Conservation (phyloP, 2,797 vertebrate species). For the Pogonophryne albipinna region DNA sequence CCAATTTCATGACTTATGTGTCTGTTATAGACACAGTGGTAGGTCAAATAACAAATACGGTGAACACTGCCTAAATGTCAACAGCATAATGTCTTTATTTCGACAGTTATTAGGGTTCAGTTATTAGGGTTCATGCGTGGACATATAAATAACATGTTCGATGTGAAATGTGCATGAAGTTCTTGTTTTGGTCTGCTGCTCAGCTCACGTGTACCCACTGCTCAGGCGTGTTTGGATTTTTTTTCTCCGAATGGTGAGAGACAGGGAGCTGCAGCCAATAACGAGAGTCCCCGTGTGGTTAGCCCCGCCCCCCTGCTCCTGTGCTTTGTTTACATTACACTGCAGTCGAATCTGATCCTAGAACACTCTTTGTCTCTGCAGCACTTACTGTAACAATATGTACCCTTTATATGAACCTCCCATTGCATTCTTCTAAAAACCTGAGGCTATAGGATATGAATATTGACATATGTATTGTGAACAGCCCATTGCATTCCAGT, state of each 20-base stretch:
- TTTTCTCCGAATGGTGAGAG: constrained; percentile 58
- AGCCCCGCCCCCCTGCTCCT: constrained; percentile 50
- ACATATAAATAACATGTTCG: not conserved
- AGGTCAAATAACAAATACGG: constrained; percentile 6
- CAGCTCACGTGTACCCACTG: constrained; percentile 81
- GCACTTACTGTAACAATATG: not conserved
- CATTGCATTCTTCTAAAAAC: not conserved
- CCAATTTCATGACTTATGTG: not conserved
- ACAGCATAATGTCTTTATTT: not conserved
- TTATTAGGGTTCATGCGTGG: constrained; percentile 31
- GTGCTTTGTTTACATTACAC: constrained; percentile 74
- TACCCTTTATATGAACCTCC: not conserved
- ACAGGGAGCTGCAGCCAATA: constrained; percentile 69
- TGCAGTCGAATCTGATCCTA: constrained; percentile 54
- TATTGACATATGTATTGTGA: not conserved
- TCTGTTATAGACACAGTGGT: not conserved
- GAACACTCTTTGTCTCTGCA: constrained; percentile 45
- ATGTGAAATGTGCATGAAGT: constrained; percentile 8
- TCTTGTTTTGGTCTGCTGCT: constrained; percentile 76
- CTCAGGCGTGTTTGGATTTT: constrained; percentile 69
- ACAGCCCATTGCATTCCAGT: too few relatives aligned
- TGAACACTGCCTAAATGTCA: not conserved
- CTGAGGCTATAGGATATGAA: not conserved
- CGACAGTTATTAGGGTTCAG: not conserved
- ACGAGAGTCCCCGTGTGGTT: not conserved